These are phyloP conservation scores for Psophia crepitans DNA, from an alignment of 2,113 vertebrate genomes.

Conservation along the genomic window DNA sequence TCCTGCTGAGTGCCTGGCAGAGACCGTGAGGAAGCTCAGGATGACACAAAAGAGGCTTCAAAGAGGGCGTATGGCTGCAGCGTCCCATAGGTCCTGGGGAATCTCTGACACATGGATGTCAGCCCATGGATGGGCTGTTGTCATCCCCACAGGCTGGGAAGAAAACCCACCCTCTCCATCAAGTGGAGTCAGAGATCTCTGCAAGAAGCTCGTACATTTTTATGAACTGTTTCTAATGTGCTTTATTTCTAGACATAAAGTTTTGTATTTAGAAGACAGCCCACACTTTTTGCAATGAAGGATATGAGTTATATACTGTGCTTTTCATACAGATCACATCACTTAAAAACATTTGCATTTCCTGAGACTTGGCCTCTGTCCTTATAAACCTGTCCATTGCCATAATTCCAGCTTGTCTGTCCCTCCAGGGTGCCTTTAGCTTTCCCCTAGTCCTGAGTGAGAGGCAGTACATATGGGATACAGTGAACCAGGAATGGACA, in stretches of 20 bases:
- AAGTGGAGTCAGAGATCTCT: background rate
- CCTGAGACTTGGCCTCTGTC: background rate
- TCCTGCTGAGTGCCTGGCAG: background rate
- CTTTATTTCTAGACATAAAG: background rate
- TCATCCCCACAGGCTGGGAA: background rate
- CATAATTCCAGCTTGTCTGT: background rate
- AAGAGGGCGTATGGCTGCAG: background rate
- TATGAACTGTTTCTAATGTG: background rate
- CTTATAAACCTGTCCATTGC: background rate
- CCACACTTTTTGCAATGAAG: background rate
- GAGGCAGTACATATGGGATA: background rate
- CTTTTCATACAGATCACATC: background rate
- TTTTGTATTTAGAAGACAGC: background rate
- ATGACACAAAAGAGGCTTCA: background rate
- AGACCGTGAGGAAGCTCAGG: background rate
- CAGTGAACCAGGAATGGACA: background rate
- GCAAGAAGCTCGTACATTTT: background rate
- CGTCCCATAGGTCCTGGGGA: background rate
- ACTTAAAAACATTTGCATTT: background rate
- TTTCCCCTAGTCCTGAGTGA: background rate
- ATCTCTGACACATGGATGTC: background rate
- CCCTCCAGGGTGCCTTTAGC: background rate
- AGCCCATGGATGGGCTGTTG: background rate
- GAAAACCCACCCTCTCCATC: background rate
- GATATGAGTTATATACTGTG: background rate